phyloP scores from a whole-genome alignment of 2,113 vertebrate genomes.

The Tautogolabrus adspersus region DNA sequence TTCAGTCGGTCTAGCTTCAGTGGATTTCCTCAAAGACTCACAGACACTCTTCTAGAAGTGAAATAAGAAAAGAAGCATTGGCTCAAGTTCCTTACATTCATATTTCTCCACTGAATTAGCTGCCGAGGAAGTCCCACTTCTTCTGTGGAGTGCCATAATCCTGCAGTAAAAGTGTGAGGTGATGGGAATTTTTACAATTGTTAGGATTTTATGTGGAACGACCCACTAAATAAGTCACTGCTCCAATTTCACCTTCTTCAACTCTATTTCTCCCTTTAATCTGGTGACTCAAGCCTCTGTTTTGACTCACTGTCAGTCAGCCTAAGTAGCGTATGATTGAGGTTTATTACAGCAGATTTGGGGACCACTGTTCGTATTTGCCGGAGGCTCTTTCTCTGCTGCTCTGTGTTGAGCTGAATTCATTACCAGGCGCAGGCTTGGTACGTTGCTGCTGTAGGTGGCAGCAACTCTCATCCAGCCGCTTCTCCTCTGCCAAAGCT shows the following conservation, averaged over 20 bases:
- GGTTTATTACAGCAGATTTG: conserved; percentile 75
- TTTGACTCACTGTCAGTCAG: conserved; percentile 73
- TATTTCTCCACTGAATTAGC: conserved; percentile 18
- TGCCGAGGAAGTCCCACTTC: neutral
- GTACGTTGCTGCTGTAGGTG: conserved; percentile 74
- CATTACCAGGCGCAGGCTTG: conserved; percentile 61
- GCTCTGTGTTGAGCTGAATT: conserved; percentile 66
- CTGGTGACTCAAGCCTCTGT: conserved; percentile 58
- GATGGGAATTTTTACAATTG: conserved; percentile 44
- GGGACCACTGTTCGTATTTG: conserved; percentile 71
- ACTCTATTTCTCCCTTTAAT: conserved; percentile 60
- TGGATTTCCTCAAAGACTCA: conserved; percentile 2
- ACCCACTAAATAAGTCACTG: conserved; percentile 58
- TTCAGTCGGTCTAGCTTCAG: conserved; percentile 13
- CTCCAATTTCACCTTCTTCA: conserved; percentile 59
- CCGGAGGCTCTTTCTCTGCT: conserved; percentile 67
- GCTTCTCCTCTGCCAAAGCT: conserved; percentile 41
- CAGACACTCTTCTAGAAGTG: neutral
- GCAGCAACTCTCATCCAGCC: conserved; percentile 67
- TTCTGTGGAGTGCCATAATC: conserved; percentile 33
- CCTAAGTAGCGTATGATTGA: conserved; percentile 74
- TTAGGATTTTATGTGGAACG: conserved; percentile 52
- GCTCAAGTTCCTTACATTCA: neutral
- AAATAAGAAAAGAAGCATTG: neutral
- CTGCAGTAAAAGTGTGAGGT: conserved; percentile 21